Evolutionary conservation across 2,797 vertebrate genomes (phyloP).

Genomic region (Tenualosa ilisha): DNA sequence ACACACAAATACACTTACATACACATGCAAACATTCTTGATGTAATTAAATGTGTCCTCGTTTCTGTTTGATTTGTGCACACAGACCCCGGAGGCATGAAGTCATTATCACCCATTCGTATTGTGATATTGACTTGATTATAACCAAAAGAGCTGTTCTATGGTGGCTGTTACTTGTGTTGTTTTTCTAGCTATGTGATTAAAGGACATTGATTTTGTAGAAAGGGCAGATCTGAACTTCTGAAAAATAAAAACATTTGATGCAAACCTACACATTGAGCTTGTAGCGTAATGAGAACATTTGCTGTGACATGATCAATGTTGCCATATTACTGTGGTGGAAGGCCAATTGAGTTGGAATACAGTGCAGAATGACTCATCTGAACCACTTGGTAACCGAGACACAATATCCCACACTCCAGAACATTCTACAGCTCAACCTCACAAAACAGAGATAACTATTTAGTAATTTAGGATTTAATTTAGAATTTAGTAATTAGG

Average conservation of each 20-base stretch:
- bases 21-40: not conserved
- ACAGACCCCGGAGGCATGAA: not conserved
- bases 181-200: not conserved
- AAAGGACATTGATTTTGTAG: conserved; percentile 1
- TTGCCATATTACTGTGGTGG: not conserved
- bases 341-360: not conserved
- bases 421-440: not conserved
- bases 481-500: too few species aligned
- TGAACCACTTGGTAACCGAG: not conserved
- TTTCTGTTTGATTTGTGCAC: not conserved
- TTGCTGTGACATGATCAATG: not conserved
- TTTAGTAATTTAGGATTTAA: too few species aligned
- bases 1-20: not conserved
- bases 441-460: not conserved
- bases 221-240: not conserved
- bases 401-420: not conserved
- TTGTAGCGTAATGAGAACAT: not conserved
- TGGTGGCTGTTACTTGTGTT: not conserved
- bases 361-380: not conserved
- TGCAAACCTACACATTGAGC: not conserved
- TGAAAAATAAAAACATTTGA: not conserved
- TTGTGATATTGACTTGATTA: not conserved
- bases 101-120: not conserved
- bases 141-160: not conserved
- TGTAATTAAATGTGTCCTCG: not conserved